Evolutionary conservation across 2,797 vertebrate species (phyloP), one percentile per base, ranked within the genome.

Genomic region (Balearica regulorum): DNA sequence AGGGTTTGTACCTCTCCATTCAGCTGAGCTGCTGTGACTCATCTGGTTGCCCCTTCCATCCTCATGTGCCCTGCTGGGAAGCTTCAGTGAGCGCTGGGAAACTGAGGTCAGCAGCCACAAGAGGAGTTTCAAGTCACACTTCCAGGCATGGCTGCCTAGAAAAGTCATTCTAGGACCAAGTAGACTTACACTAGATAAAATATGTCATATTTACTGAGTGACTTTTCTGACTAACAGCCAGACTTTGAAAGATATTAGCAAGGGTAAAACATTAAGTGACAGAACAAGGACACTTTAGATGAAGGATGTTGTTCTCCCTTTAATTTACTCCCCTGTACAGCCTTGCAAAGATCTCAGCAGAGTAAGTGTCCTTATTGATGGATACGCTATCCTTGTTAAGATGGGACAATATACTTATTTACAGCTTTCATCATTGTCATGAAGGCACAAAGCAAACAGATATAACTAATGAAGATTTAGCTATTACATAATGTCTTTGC

Each of bases 181-280:
- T 6, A 89, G 68, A 75, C 58, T 75, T 57, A 16, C 44, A 29
- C 21, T 87, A 64, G 78, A 83, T 96, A 89, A 97, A 92, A 95
- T 71, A 80, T 83, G 75, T 93, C 92, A 79, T 92, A 87, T 87
- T 94, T 83, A 83, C 81, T 43, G 83, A 93, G 81, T 92, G 95
- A 95, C 88, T 96, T 90, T 89, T 93, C 75, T 93, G 88, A 92
- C 90, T 83, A 93, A 94, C 60, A 85, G 95, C 73, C 88, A 97
- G 83, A 87, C 93, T 96, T 95, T 89, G 95, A 95, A 89, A 97
- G 94, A 95, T 96, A 94, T 96, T 96, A 95, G 92, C 88, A 93
- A 95, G 94, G 92, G 96, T 94, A 93, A 96, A 96, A 75, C 92
- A 96, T 92, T 92, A 95, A 95, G 92, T 96, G 96, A 96, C 95